phyloP scores from a whole-genome alignment of 2,113 vertebrate species.

The Oxygymnocypris stewartii region DNA sequence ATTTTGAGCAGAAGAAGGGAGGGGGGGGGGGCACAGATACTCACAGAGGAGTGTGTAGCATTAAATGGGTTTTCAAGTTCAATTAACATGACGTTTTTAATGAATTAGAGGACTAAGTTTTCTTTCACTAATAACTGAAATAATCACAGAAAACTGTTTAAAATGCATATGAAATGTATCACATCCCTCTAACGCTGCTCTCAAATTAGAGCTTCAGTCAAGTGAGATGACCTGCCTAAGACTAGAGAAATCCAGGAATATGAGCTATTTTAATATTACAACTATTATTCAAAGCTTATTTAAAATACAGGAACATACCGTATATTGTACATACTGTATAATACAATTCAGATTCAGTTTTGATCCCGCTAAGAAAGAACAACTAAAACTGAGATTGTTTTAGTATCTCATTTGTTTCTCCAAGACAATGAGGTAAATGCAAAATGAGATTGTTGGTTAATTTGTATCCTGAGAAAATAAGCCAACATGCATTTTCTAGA shows the following conservation, averaged over 20 bases:
- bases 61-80: constrained; percentile 38
- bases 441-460: not conserved
- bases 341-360: not conserved
- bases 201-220: constrained; percentile 27
- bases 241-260: constrained; percentile 18
- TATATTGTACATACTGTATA: not conserved
- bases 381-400: not conserved
- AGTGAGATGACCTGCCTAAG: constrained; percentile 10
- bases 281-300: not conserved
- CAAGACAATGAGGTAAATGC: not conserved
- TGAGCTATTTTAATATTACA: not conserved
- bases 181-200: not conserved
- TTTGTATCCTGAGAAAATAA: not conserved
- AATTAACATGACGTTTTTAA: constrained; percentile 15
- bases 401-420: not conserved
- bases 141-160: constrained; percentile 5
- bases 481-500: not conserved
- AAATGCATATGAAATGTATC: not conserved
- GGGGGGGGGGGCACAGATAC: not conserved
- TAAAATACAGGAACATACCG: not conserved
- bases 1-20: not conserved
- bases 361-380: not conserved
- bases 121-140: constrained; percentile 14
- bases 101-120: constrained; percentile 13
- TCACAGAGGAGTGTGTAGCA: constrained; percentile 14